phyloP scores from a whole-genome alignment of 1,140 invertebrate genomes.

The Musca vetustissima region DNA sequence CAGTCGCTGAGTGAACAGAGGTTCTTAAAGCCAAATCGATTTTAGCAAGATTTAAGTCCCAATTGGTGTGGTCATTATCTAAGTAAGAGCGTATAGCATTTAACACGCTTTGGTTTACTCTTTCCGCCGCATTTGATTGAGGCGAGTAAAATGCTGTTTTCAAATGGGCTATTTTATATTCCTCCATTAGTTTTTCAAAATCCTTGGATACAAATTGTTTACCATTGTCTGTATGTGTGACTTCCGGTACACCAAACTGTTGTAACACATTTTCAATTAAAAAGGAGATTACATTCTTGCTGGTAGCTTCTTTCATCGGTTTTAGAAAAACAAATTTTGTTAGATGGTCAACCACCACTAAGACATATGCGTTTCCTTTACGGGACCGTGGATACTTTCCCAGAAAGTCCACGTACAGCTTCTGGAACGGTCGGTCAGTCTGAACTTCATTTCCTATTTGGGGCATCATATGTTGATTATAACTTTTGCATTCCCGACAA shows the following conservation, averaged over 20 bases:
- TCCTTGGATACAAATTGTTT: conserved; percentile 1
- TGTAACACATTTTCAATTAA: not conserved
- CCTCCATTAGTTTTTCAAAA: not conserved
- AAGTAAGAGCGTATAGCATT: conserved; percentile 3
- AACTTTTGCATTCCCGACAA: not conserved
- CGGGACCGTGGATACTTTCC: not conserved
- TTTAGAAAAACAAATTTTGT: conserved; percentile 9
- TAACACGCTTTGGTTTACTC: conserved; percentile 13
- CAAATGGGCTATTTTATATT: not conserved
- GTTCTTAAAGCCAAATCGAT: not conserved
- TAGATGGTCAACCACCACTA: not conserved
- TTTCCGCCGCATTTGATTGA: conserved; percentile 11
- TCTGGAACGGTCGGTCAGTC: not conserved
- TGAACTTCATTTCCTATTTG: not conserved
- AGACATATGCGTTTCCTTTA: not conserved
- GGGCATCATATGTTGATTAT: not conserved
- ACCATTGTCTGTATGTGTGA: not conserved
- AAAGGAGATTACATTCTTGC: not conserved
- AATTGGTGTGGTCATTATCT: not conserved
- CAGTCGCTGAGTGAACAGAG: not conserved
- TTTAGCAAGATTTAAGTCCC: not conserved
- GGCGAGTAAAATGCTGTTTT: conserved; percentile 3
- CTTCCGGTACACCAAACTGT: not conserved
- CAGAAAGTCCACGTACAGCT: not conserved
- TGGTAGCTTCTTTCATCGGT: not conserved